Percentiles rank a stretch among this genome's conserved stretches.
Evolutionary conservation across 1,140 invertebrate species (phyloP).

Genomic region (Rhysida immarginata): DNA sequence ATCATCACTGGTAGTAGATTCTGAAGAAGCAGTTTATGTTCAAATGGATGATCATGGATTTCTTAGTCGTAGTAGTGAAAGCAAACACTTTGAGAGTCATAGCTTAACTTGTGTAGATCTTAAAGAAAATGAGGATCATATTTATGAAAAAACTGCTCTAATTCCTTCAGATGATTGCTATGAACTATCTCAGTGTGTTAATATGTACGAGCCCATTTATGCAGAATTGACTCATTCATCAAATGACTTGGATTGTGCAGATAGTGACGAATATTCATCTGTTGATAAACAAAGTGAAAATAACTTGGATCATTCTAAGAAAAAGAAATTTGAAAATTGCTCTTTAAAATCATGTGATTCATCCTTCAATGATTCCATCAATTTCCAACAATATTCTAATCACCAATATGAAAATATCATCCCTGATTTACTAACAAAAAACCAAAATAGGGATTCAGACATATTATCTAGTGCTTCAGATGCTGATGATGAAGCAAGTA

Average conservation of each 20-base stretch:
- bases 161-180: neutral
- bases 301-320: neutral
- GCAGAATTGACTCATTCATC: conserved; percentile 15
- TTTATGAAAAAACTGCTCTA: neutral
- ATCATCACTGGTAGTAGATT: neutral
- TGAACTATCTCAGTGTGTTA: neutral
- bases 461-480: conserved; percentile 53
- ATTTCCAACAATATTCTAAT: neutral
- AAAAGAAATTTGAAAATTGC: neutral
- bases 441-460: conserved; percentile 11
- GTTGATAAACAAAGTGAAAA: neutral
- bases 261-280: neutral
- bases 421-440: conserved; percentile 10
- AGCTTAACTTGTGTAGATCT: neutral
- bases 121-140: neutral
- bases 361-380: too few relatives aligned
- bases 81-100: neutral
- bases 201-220: conserved; percentile 16
- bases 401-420: conserved; percentile 4
- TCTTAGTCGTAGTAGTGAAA: neutral
- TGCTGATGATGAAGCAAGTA: conserved; percentile 67
- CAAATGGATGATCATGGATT: conserved; percentile 15
- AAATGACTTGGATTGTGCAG: neutral
- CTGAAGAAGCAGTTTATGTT: conserved; percentile 17
- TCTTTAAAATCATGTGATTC: too few relatives aligned